Evolutionary conservation across 2,797 vertebrate genomes (phyloP).

Genomic region (Bufotes viridis): DNA sequence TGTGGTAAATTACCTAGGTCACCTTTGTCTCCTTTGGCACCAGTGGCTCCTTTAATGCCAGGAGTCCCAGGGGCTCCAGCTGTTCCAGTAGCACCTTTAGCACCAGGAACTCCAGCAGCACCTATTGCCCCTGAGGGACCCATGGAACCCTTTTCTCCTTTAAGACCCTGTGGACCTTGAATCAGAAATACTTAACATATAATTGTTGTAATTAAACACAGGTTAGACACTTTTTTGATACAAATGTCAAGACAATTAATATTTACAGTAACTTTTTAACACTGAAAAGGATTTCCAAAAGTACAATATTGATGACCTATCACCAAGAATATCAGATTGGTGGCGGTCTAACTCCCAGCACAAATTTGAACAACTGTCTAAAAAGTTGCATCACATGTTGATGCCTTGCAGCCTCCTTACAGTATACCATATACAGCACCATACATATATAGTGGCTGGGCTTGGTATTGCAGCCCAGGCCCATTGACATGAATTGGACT

Average conservation of each 20-base stretch:
- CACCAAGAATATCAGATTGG: too few species aligned
- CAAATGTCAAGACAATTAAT: neutral
- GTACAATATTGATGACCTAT: too few species aligned
- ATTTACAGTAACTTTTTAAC: too few species aligned
- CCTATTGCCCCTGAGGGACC: slow-evolving; percentile 27
- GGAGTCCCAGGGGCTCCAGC: slow-evolving; percentile 63
- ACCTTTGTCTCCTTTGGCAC: slow-evolving; percentile 64
- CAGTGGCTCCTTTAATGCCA: slow-evolving; percentile 66
- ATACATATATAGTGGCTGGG: too few species aligned
- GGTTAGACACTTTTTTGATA: neutral
- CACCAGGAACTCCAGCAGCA: slow-evolving; percentile 59
- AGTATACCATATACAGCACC: too few species aligned
- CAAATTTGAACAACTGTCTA: too few species aligned
- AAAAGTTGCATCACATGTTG: too few species aligned
- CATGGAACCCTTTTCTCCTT: slow-evolving; percentile 44
- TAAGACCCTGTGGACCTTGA: slow-evolving; percentile 36
- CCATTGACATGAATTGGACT: too few species aligned
- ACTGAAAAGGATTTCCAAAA: too few species aligned
- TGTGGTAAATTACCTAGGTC: slow-evolving; percentile 25
- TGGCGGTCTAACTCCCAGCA: too few species aligned
- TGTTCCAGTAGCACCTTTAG: slow-evolving; percentile 64
- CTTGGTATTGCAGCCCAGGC: too few species aligned
- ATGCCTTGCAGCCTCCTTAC: too few species aligned
- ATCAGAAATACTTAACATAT: neutral
- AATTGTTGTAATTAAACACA: neutral